Evolutionary conservation across 2,113 vertebrate genomes (phyloP), one percentile per base, ranked within the genome.

Genomic region (Antigone vipio): DNA sequence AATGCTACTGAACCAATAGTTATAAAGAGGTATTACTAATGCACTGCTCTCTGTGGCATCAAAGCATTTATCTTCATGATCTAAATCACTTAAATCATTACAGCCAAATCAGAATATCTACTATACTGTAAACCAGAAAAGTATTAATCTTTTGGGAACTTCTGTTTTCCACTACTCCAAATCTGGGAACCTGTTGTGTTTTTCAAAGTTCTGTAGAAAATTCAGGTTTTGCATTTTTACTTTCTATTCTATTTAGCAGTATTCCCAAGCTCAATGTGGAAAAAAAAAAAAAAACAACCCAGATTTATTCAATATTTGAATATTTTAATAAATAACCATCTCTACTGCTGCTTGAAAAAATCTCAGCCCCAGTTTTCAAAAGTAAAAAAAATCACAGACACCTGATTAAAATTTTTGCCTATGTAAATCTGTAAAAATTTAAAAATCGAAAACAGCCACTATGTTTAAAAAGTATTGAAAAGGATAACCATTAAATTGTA

Each of bases 1-100:
- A 32, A 55, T 77, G 34, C 29, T 74, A 63, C 80, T 89, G 87
- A 94, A 87, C 55, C 45, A 69, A 44, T 0, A 50, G 38, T 88
- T 85, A 82, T 66, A 90, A 93, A 88, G 92, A 86, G 38, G 26
- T 77, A 93, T 67, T 77, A 50, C 75, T 95, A 94, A 96, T 87
- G 91, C 44, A 82, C n/a, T 42, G 78, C 52, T 90, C 63, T 68
- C 85, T 40, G 34, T 50, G 22, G 63, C 60, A 96, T 93, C 72
- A 90, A 92, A 91, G 83, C 60, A 60, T 89, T 93, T 84, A 34
- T 88, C 72, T 79, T 90, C 71, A 80, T 85, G 44, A 67, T 56
- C 72, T 86, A 74, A 83, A 95, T 85, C 71, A 56, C 35, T 91
- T 73, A 83, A 85, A 82, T 73, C 5, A 1, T 78, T 89, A 69